Percentiles rank a stretch among this genome's conserved stretches.
Evolutionary conservation across 1,140 invertebrate species (phyloP).

Genomic region (Pogonognathellus flavescens): DNA sequence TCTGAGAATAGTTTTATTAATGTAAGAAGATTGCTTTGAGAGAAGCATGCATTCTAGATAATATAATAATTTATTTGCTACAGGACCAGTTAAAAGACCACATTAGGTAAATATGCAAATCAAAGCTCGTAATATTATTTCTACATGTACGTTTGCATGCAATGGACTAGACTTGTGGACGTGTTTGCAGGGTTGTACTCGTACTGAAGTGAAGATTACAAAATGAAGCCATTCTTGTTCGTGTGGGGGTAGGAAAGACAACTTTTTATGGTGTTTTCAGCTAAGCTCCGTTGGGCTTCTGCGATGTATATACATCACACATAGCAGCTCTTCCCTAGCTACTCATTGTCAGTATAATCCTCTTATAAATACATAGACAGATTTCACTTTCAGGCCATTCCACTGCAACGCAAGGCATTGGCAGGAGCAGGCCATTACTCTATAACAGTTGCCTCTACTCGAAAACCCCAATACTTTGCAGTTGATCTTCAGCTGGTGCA

Average conservation of each 20-base stretch:
- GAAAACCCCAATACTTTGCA: not conserved
- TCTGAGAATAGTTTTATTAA: too few species aligned
- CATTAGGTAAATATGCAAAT: too few species aligned
- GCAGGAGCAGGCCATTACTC: constrained; percentile 1
- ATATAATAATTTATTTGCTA: too few species aligned
- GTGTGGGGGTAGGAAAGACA: constrained; percentile 10
- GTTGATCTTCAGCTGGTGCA: constrained; percentile 20
- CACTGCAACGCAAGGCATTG: constrained; percentile 33
- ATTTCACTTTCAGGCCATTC: constrained; percentile 49
- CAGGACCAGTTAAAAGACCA: too few species aligned
- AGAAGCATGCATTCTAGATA: too few species aligned
- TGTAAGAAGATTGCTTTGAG: too few species aligned
- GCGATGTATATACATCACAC: not conserved
- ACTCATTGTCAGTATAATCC: constrained; percentile 14
- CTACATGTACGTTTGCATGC: not conserved
- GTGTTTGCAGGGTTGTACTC: not conserved
- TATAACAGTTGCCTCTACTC: constrained; percentile 22
- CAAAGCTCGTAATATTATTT: too few species aligned
- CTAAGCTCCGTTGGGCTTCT: too few species aligned
- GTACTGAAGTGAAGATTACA: constrained; percentile 13
- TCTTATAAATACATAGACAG: constrained; percentile 33
- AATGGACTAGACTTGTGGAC: not conserved
- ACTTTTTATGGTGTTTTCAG: not conserved
- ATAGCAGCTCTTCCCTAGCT: constrained; percentile 1
- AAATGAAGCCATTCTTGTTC: constrained; percentile 38